Evolutionary conservation across 2,888 invertebrate species (phyloP).

Genomic region (Rapana venosa): DNA sequence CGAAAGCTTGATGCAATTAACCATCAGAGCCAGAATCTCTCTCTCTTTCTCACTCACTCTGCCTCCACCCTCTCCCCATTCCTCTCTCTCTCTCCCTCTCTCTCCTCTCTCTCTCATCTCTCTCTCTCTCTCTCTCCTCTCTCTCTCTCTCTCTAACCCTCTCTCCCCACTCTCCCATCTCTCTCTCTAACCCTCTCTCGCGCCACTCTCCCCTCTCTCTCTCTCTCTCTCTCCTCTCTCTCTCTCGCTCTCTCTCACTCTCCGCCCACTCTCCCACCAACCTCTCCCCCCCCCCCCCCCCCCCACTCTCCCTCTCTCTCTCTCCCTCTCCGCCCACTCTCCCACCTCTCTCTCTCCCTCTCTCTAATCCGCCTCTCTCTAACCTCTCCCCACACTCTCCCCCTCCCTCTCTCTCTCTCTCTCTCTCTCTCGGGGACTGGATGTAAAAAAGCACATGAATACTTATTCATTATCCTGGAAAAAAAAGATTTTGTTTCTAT

Average conservation of each 20-base stretch:
- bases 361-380: too few relatives aligned
- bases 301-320: slow-evolving; percentile 25
- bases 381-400: too few relatives aligned
- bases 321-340: slow-evolving; percentile 71
- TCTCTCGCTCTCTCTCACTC: neutral
- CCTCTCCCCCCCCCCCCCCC: slow-evolving; percentile 20
- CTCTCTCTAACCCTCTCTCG: slow-evolving; percentile 26
- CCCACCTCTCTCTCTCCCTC: too few relatives aligned
- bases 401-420: too few relatives aligned
- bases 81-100: slow-evolving; percentile 29
- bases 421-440: too few relatives aligned
- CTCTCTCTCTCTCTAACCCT: neutral
- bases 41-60: neutral
- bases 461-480: too few relatives aligned
- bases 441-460: too few relatives aligned
- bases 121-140: slow-evolving; percentile 16
- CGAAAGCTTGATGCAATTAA: too few relatives aligned
- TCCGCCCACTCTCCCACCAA: too few relatives aligned
- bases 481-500: too few relatives aligned
- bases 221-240: slow-evolving; percentile 42
- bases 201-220: slow-evolving; percentile 15
- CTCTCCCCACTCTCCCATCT: neutral
- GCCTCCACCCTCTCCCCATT: neutral
- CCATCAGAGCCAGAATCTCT: neutral
- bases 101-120: slow-evolving; percentile 1